Conservation (phyloP, 1,140 invertebrate species). For the Orius laevigatus region DNA sequence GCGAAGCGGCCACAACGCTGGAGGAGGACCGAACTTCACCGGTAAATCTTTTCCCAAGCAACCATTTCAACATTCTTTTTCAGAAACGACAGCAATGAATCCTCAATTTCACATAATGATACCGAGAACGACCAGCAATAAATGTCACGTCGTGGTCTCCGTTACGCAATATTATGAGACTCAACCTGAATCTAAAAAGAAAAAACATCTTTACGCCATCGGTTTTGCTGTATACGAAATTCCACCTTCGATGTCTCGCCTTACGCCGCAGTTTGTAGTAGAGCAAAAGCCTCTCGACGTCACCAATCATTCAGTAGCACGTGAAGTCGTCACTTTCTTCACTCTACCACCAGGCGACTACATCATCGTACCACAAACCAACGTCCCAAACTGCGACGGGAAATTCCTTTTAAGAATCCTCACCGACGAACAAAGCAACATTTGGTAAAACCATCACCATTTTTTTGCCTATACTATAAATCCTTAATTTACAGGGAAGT, state of each 20-base stretch:
- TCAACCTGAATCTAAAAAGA: slow-evolving; percentile 28
- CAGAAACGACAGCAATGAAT: slow-evolving; percentile 50
- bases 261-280: slow-evolving; percentile 41
- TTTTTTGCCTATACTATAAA: no score
- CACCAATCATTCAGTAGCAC: slow-evolving; percentile 44
- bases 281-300: slow-evolving; percentile 50
- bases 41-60: slow-evolving; percentile 26
- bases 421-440: slow-evolving; percentile 54
- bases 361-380: slow-evolving; percentile 60
- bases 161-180: slow-evolving; percentile 53
- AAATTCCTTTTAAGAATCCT: slow-evolving; percentile 53
- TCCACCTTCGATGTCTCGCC: slow-evolving; percentile 38
- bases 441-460: slow-evolving; percentile 36
- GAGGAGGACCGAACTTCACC: slow-evolving; percentile 41
- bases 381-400: slow-evolving; percentile 45
- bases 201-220: slow-evolving; percentile 36
- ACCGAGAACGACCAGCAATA: slow-evolving; percentile 37
- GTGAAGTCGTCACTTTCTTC: slow-evolving; percentile 59
- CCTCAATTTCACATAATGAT: slow-evolving; percentile 57
- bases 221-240: slow-evolving; percentile 57
- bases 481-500: slow-evolving; percentile 46
- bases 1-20: slow-evolving; percentile 50
- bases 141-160: slow-evolving; percentile 55
- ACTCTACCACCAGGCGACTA: slow-evolving; percentile 58
- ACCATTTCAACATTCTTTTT: slow-evolving; percentile 17